Base-by-base conservation (phyloP, 2,888 invertebrate species). In the Syrphus vitripennis region DNA sequence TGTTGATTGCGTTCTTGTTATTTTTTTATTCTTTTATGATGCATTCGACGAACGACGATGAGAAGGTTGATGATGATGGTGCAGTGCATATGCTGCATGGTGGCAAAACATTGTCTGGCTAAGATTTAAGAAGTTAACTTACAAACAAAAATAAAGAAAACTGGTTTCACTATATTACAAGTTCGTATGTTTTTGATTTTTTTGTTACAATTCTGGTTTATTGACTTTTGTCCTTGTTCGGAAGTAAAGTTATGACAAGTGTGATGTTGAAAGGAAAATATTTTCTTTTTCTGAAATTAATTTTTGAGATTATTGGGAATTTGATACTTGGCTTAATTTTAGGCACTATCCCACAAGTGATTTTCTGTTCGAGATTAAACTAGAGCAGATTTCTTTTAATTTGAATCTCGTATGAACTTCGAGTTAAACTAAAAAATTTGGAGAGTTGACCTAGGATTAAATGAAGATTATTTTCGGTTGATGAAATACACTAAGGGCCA, bases 151-250 rank as follows among this genome's bases (percentile, higher is more conserved):
- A 53, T 24, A 59, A 24, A 76, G 19, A 42, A 70, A 84, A 86
- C 86, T 78, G 86, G 86, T 86, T 86, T 55, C 57, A 63, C 63
- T 76, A 42, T 70, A 34, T 10, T 12, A 69, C 55, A 59, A 74
- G 74, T 78, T 65, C 1, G 26, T 37, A 29, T 72, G 37, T 29
- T 57, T 26, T 71, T 40, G 69, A 40, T 53, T 37, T 53, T 16
- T 53, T 26, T 70, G 34, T 70, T 50, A 65, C 12, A 65, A 45
- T 45, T 48, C 69, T 75, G 70, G 70, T 79, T 75, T 75, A 31
- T 63, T 71, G 83, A 70, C 83, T 86, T 48, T 82, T 86, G 86
- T 86, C 86, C 86, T 86, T 86, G 86, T 82, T 86, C 77, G 74
- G 81, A 72, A 74, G 61, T 74, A 26, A 86, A 86, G 86, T 86